Evolutionary conservation across 2,888 invertebrate genomes (phyloP).

Genomic region (Cantharis rustica): DNA sequence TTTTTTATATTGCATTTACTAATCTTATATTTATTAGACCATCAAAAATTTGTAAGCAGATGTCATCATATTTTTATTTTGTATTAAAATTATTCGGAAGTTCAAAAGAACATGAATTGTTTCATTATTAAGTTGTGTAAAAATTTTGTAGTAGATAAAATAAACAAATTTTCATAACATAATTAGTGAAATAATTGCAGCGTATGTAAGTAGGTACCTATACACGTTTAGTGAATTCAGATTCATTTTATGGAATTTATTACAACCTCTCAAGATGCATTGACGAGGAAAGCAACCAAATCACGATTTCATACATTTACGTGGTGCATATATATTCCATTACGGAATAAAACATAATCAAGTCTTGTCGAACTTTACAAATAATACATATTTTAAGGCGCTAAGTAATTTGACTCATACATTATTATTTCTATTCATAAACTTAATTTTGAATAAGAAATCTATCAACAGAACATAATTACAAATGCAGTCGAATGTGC

Average conservation of each 20-base stretch:
- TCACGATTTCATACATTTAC: neutral
- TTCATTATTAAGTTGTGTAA: neutral
- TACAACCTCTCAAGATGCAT: neutral
- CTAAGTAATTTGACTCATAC: neutral
- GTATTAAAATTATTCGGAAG: neutral
- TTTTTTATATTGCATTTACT: neutral
- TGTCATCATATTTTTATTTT: neutral
- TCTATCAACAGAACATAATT: conserved; percentile 22
- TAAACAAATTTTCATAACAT: neutral
- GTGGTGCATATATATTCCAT: neutral
- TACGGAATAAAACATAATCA: neutral
- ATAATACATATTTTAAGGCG: neutral
- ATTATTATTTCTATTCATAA: neutral
- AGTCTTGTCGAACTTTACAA: neutral
- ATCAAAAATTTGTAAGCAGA: neutral
- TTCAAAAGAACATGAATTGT: neutral
- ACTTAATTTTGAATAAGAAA: conserved; percentile 6
- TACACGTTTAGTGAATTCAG: neutral
- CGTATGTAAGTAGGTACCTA: neutral
- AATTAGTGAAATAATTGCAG: neutral
- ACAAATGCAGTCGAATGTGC: conserved; percentile 19
- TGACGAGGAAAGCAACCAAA: neutral
- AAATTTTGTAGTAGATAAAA: neutral
- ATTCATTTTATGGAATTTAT: neutral
- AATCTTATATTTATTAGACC: neutral